phyloP scores from a whole-genome alignment of 1,140 invertebrate species.

The Ceratina calcarata region DNA sequence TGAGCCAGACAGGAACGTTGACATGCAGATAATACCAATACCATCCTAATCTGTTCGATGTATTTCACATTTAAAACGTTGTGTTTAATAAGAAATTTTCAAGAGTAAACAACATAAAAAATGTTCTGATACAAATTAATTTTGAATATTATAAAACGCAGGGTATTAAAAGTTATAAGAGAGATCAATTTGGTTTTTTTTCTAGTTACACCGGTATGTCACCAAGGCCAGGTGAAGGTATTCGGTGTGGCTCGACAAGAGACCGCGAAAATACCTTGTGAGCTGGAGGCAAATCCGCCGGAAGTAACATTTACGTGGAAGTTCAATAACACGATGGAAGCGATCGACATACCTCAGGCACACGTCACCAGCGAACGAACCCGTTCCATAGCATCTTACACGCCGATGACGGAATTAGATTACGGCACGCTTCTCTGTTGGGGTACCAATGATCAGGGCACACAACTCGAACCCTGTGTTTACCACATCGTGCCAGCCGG shows the following conservation, averaged over 20 bases:
- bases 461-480: slow-evolving; percentile 85
- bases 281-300: slow-evolving; percentile 91
- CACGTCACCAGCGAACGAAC: slow-evolving; percentile 82
- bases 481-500: slow-evolving; percentile 87
- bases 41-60: too few species aligned
- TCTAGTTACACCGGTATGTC: slow-evolving; percentile 87
- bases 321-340: slow-evolving; percentile 88
- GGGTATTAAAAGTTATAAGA: too few species aligned
- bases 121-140: too few species aligned
- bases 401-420: slow-evolving; percentile 86
- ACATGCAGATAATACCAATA: too few species aligned
- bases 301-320: slow-evolving; percentile 88
- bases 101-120: too few species aligned
- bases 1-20: not conserved
- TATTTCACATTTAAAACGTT: too few species aligned
- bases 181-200: slow-evolving; percentile 52
- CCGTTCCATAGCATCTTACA: slow-evolving; percentile 84
- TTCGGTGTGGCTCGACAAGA: slow-evolving; percentile 91
- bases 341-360: slow-evolving; percentile 84
- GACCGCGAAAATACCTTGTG: slow-evolving; percentile 87
- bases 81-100: too few species aligned
- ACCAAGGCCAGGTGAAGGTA: slow-evolving; percentile 83
- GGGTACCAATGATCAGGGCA: slow-evolving; percentile 85
- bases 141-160: too few species aligned
- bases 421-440: slow-evolving; percentile 87